A percentile compares a stretch with the other conserved stretches of the same genome.
These are phyloP conservation scores for Paedocypris sp. DNA, from an alignment of 2,113 vertebrate species.

Conservation along the genomic window DNA sequence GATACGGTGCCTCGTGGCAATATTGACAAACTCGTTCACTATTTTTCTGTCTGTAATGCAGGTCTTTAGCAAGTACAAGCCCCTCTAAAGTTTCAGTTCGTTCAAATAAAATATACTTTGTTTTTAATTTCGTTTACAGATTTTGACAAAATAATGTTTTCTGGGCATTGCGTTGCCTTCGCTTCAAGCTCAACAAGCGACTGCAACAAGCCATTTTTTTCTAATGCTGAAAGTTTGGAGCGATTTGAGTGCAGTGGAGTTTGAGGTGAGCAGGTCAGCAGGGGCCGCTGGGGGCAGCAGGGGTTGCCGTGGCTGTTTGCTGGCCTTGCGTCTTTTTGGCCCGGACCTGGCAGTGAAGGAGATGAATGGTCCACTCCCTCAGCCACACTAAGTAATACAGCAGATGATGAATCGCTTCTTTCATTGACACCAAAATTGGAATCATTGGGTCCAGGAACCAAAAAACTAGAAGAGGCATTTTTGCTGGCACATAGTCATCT, in stretches of 20 bases:
- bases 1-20: too few species aligned
- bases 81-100: too few species aligned
- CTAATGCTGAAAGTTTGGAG: background rate
- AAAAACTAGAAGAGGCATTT: conserved; percentile 35
- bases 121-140: too few species aligned
- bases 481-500: conserved; percentile 50
- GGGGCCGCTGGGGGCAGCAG: conserved; percentile 3
- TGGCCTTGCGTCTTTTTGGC: conserved; percentile 45
- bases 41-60: too few species aligned
- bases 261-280: background rate
- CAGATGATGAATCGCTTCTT: conserved; percentile 55
- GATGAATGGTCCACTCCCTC: conserved; percentile 58
- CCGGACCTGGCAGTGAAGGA: conserved; percentile 52
- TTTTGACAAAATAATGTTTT: background rate
- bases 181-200: background rate
- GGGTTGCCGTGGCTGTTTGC: background rate
- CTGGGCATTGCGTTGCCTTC: background rate
- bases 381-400: conserved; percentile 57
- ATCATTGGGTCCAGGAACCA: conserved; percentile 49
- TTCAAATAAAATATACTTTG: too few species aligned
- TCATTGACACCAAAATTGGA: conserved; percentile 56
- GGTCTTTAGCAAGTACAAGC: too few species aligned
- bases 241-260: background rate
- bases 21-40: too few species aligned
- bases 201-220: background rate